phyloP scores from a whole-genome alignment of 1,140 invertebrate species.

The Nephila pilipes region DNA sequence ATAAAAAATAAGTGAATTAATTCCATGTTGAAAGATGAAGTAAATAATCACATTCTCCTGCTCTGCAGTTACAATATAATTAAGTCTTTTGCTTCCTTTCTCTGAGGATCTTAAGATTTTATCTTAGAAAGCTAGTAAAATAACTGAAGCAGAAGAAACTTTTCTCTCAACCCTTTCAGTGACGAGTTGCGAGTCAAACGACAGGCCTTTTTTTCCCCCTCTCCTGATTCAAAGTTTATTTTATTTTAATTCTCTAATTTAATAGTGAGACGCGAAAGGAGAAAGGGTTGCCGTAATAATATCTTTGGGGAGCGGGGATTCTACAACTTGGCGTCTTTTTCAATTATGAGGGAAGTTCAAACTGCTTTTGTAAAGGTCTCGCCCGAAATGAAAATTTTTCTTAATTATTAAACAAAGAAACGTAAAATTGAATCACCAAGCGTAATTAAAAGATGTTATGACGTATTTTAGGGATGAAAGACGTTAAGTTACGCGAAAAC shows the following conservation, averaged over 20 bases:
- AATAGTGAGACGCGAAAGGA: slow-evolving; percentile 38
- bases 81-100: slow-evolving; percentile 4
- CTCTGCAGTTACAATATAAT: slow-evolving; percentile 18
- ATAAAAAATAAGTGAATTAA: not conserved
- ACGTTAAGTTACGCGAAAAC: too few relatives aligned
- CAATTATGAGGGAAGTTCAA: too few relatives aligned
- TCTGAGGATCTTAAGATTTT: not conserved
- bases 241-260: slow-evolving; percentile 63
- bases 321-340: slow-evolving; percentile 32
- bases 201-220: slow-evolving; percentile 5
- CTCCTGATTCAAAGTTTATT: slow-evolving; percentile 41
- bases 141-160: slow-evolving; percentile 27
- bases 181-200: slow-evolving; percentile 24
- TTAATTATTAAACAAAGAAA: too few relatives aligned
- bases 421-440: too few relatives aligned
- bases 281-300: slow-evolving; percentile 37
- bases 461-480: too few relatives aligned
- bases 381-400: too few relatives aligned
- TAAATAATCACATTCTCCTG: slow-evolving; percentile 14
- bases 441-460: too few relatives aligned
- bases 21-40: not conserved
- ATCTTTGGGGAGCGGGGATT: not conserved
- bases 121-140: not conserved
- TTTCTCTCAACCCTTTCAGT: slow-evolving; percentile 43
- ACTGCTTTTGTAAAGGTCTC: too few relatives aligned